Base-by-base conservation (phyloP, 35 echinoderm and acorn worm genomes). In the Hemicentrotus pulcherrimus region DNA sequence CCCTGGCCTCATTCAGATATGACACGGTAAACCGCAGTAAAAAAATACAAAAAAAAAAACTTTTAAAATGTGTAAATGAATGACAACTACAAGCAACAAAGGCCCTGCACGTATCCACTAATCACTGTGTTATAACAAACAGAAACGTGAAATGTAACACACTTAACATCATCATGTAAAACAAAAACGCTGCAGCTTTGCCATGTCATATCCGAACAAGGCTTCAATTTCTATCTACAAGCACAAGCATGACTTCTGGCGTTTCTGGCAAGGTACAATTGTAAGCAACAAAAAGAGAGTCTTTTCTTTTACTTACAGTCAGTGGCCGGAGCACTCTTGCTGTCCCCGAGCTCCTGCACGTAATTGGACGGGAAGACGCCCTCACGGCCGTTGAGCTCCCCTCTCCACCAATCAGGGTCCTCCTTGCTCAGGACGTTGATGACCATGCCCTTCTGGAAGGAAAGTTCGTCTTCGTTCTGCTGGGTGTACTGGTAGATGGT, bases 361-460 rank as follows among this genome's bases (percentile, higher is more conserved):
- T 99, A 99, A 95, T 99, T 99, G 31, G 96, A 96, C n/a, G 98
- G 98, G 94, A 99, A 99, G 91, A 96, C 95, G 22, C 98, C 98
- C 11, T 78, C 94, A 14, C 65, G 46, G 32, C 98, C 98, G 86
- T 97, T 99, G 9, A 98, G 95, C 87, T 99, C 98, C 33, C 98
- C 98, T 46, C 96, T 97, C 98, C 98, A 99, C 98, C 98, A 99
- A 18, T 99, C 98, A 28, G 94, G 91, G 32, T 99, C 98, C 22
- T 98, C 98, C 86, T 99, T 96, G 60, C 94, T 99, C 48, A 97
- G 86, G 9, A 99, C 98, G 86, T 99, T 99, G 94, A 99, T 95
- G 18, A 99, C 97, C 46, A 96, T 97, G 9, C 97, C 97, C 95
- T 99, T 99, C 95, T 97, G 96, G 61, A 99, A 99, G 18, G 97